Evolutionary conservation across 2,888 invertebrate species (phyloP).

Genomic region (Drosophila glabriapex): DNA sequence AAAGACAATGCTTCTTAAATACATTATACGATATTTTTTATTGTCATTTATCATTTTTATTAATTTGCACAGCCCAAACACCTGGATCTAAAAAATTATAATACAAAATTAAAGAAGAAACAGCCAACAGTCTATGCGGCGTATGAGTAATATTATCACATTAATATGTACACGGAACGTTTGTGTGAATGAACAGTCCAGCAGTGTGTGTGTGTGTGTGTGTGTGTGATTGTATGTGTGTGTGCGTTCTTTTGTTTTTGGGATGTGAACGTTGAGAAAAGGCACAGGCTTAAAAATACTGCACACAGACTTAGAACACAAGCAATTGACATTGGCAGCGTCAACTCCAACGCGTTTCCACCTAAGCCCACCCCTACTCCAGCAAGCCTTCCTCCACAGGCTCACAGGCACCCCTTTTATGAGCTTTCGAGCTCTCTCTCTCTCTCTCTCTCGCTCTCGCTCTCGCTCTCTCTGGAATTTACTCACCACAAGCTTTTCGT

Average conservation of each 20-base stretch:
- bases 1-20: constrained; percentile 41
- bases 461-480: neutral
- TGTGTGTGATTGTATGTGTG: constrained; percentile 11
- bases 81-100: constrained; percentile 10
- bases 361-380: neutral
- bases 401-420: constrained; percentile 10
- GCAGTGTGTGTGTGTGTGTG: neutral
- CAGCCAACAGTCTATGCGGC: constrained; percentile 33
- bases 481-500: constrained; percentile 70
- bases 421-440: constrained; percentile 37
- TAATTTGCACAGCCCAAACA: constrained; percentile 25
- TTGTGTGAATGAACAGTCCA: neutral
- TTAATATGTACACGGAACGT: constrained; percentile 36
- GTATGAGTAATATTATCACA: constrained; percentile 55
- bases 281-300: constrained; percentile 67
- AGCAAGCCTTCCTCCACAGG: neutral
- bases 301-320: constrained; percentile 61
- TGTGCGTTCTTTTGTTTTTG: constrained; percentile 50
- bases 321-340: constrained; percentile 77
- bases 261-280: constrained; percentile 59
- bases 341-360: constrained; percentile 54
- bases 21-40: constrained; percentile 45
- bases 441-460: constrained; percentile 3
- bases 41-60: constrained; percentile 43
- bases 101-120: constrained; percentile 16